These are phyloP conservation scores for Lasioglossum marginatum DNA, from an alignment of 2,888 invertebrate genomes.

Conservation along the genomic window DNA sequence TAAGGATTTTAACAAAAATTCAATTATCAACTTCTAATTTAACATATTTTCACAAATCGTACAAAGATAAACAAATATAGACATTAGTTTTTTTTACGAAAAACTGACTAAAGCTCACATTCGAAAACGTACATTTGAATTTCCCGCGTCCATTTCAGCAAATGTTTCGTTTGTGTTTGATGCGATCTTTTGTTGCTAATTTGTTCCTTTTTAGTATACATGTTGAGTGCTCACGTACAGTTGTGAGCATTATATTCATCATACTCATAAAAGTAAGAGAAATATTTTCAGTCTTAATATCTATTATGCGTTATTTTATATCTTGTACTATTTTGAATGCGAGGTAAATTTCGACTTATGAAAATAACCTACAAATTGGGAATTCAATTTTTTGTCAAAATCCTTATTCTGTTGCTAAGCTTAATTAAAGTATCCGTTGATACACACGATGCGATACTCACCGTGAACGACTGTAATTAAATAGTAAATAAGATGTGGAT, in stretches of 20 bases:
- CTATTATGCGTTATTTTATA: neutral
- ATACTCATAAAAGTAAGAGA: too few relatives aligned
- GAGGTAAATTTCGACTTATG: neutral
- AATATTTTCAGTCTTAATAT: too few relatives aligned
- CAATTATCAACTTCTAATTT: neutral
- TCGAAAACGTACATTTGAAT: too few relatives aligned
- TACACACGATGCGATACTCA: too few relatives aligned
- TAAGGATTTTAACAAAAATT: neutral
- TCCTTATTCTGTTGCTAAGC: neutral
- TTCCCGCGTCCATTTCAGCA: too few relatives aligned
- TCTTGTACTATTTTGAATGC: neutral
- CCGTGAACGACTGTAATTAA: neutral
- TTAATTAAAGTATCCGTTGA: neutral
- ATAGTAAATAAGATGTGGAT: slow-evolving; percentile 17
- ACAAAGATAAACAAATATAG: neutral
- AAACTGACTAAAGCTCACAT: too few relatives aligned
- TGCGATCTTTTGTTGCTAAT: too few relatives aligned
- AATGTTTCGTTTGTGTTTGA: too few relatives aligned
- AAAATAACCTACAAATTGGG: neutral
- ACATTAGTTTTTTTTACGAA: too few relatives aligned
- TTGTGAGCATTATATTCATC: too few relatives aligned
- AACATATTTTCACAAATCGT: neutral
- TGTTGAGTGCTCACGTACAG: too few relatives aligned
- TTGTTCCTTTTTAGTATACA: too few relatives aligned
- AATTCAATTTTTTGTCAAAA: neutral